These are phyloP conservation scores for Vanessa cardui DNA, from an alignment of 2,888 invertebrate species.

Conservation along the genomic window DNA sequence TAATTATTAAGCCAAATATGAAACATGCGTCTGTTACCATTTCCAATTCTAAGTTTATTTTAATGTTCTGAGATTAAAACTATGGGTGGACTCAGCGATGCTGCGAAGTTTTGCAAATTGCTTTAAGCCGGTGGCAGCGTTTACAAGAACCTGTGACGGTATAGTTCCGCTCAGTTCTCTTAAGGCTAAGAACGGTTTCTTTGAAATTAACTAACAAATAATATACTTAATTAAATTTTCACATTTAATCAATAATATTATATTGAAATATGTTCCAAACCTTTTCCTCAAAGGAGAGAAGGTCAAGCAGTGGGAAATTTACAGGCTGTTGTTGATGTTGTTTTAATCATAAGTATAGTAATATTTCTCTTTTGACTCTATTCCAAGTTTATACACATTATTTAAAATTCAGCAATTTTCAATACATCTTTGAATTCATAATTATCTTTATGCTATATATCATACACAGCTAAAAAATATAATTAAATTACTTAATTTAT, in stretches of 20 bases:
- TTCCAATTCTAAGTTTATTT: neutral
- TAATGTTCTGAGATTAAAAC: constrained; percentile 34
- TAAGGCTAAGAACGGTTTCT: constrained; percentile 54
- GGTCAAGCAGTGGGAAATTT: too few relatives aligned
- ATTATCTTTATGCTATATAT: neutral
- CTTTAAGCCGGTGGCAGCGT: constrained; percentile 75
- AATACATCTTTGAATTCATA: too few relatives aligned
- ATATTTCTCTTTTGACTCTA: neutral
- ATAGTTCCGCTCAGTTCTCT: constrained; percentile 63
- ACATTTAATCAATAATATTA: neutral
- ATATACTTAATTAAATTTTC: neutral
- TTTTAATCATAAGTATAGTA: too few relatives aligned
- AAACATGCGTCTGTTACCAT: neutral
- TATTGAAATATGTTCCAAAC: too few relatives aligned
- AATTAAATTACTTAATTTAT: neutral
- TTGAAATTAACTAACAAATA: neutral
- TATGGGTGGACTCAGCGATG: constrained; percentile 50
- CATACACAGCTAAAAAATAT: neutral
- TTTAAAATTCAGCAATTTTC: too few relatives aligned
- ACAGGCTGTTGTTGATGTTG: too few relatives aligned
- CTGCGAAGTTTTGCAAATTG: constrained; percentile 78
- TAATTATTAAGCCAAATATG: too few relatives aligned
- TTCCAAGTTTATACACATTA: too few relatives aligned
- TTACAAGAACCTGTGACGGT: constrained; percentile 71
- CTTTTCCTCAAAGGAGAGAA: too few relatives aligned